Evolutionary conservation across 2,113 vertebrate species (phyloP).

Genomic region (Xiphias gladius): DNA sequence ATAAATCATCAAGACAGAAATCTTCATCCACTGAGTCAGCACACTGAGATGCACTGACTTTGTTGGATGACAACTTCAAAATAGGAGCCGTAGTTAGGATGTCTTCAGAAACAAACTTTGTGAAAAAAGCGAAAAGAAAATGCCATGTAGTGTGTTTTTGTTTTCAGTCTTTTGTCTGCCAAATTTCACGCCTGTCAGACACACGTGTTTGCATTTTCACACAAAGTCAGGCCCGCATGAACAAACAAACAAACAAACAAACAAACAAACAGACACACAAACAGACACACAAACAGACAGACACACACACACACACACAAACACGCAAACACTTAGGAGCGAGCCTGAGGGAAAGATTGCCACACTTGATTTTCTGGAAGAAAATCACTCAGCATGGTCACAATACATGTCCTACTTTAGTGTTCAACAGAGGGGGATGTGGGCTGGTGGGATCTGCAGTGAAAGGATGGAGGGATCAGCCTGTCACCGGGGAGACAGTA

Average conservation of each 20-base stretch:
- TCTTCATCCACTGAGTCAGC: slow-evolving; percentile 26
- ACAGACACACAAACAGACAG: not conserved
- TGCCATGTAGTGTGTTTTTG: slow-evolving; percentile 1
- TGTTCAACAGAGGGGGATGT: slow-evolving; percentile 29
- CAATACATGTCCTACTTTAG: slow-evolving; percentile 57
- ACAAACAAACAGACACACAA: not conserved
- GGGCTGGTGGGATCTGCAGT: slow-evolving; percentile 50
- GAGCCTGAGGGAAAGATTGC: slow-evolving; percentile 43
- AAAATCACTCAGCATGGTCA: slow-evolving; percentile 52
- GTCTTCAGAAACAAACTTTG: slow-evolving; percentile 4
- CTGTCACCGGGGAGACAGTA: slow-evolving; percentile 62
- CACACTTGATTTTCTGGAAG: slow-evolving; percentile 53
- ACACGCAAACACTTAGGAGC: slow-evolving; percentile 14
- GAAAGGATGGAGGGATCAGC: slow-evolving; percentile 31
- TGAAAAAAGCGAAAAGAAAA: slow-evolving; percentile 15
- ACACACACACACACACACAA: slow-evolving; percentile 1
- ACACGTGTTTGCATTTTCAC: slow-evolving; percentile 6
- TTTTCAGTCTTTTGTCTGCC: slow-evolving; percentile 35
- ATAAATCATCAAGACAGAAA: slow-evolving; percentile 28
- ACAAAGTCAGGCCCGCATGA: not conserved
- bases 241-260: not conserved
- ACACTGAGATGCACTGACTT: not conserved
- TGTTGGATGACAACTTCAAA: slow-evolving; percentile 32
- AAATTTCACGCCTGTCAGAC: slow-evolving; percentile 14
- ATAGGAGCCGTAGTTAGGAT: not conserved